Conservation (phyloP, 37 sponge, comb jelly and placozoan species). For the Beroe ovata region DNA sequence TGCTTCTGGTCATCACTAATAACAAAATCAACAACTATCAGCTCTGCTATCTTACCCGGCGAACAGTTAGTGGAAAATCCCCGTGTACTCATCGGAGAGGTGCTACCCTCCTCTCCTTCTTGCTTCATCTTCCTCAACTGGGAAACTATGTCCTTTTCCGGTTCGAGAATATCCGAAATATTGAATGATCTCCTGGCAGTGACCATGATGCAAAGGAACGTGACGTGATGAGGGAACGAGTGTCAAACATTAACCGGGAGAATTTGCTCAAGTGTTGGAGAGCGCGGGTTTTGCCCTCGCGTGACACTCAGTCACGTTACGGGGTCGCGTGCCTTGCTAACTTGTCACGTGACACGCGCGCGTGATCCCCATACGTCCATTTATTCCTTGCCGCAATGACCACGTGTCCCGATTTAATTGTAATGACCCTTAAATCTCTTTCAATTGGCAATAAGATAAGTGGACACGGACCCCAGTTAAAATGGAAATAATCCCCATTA, state of each 20-base stretch:
- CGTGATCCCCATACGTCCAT: neutral
- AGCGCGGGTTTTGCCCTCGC: neutral
- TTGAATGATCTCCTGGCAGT: slow-evolving; percentile 58
- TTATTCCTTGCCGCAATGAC: neutral
- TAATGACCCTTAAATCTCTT: slow-evolving; percentile 63
- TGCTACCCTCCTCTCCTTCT: too few species aligned
- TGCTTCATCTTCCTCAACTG: too few species aligned
- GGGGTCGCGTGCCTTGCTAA: neutral
- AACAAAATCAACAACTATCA: too few species aligned
- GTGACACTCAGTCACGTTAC: slow-evolving; percentile 28
- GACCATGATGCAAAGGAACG: slow-evolving; percentile 27
- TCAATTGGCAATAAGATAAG: slow-evolving; percentile 39
- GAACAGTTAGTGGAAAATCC: too few species aligned
- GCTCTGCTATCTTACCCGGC: too few species aligned
- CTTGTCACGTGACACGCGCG: slow-evolving; percentile 11
- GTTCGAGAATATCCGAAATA: slow-evolving; percentile 30
- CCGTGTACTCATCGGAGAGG: too few species aligned
- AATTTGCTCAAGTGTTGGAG: too few species aligned
- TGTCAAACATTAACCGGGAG: neutral
- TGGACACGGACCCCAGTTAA: slow-evolving; percentile 21
- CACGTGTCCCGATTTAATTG: slow-evolving; percentile 35
- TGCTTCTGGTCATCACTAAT: too few species aligned
- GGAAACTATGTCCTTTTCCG: slow-evolving; percentile 25
- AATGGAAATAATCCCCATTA: slow-evolving; percentile 50
- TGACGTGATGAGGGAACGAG: too few species aligned